A percentile compares a stretch with the other conserved stretches of the same genome.
Conservation (phyloP, 2,888 invertebrate species). For the Cynaeus angustus region DNA sequence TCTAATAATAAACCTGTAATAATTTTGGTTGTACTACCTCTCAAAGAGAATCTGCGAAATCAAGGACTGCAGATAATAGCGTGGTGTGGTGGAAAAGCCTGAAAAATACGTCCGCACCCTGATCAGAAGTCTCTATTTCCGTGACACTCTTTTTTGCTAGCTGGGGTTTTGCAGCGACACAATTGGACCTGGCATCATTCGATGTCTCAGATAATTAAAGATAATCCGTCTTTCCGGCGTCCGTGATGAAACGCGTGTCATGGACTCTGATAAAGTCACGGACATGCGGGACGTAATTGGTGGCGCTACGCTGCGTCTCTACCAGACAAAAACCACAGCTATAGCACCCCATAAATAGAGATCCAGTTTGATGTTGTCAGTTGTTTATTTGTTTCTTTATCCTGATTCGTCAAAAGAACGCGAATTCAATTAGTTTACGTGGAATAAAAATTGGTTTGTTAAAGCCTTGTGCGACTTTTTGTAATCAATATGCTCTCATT, state of each 20-base stretch:
- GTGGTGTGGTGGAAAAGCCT: constrained; percentile 3
- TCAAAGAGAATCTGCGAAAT: constrained; percentile 17
- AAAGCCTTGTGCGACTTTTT: neutral
- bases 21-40: too few species aligned
- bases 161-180: constrained; percentile 54
- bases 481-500: neutral
- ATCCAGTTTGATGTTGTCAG: neutral
- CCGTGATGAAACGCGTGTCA: constrained; percentile 66
- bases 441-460: neutral
- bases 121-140: constrained; percentile 53
- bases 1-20: too few species aligned
- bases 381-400: neutral
- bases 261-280: constrained; percentile 65
- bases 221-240: constrained; percentile 68
- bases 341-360: constrained; percentile 38
- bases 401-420: neutral
- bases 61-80: constrained; percentile 17
- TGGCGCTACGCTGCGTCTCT: constrained; percentile 37
- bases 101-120: constrained; percentile 50
- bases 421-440: too few species aligned
- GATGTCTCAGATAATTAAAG: constrained; percentile 70
- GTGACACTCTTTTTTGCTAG: constrained; percentile 51
- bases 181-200: constrained; percentile 64
- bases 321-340: constrained; percentile 43
- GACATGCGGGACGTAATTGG: constrained; percentile 66